These are phyloP conservation scores for Lithophane leautieri DNA, from an alignment of 2,888 invertebrate species.

Conservation along the genomic window DNA sequence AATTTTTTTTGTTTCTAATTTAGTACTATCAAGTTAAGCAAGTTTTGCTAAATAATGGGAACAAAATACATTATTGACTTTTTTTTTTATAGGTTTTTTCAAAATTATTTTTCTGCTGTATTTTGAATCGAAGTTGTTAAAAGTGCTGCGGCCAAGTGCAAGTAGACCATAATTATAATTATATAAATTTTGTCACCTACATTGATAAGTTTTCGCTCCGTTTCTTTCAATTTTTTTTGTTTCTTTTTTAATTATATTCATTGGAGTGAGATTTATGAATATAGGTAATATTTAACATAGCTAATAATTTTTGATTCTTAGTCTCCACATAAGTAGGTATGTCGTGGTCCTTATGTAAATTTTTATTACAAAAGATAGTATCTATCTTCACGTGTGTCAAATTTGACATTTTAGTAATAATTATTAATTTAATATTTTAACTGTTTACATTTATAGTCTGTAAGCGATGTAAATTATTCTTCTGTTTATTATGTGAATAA, in stretches of 20 bases:
- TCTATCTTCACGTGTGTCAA: constrained; percentile 67
- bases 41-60: too few species aligned
- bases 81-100: too few species aligned
- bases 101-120: too few species aligned
- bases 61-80: too few species aligned
- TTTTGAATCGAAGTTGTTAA: too few species aligned
- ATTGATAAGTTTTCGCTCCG: neutral
- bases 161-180: too few species aligned
- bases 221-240: too few species aligned
- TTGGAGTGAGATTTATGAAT: neutral
- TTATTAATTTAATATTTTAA: constrained; percentile 33
- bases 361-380: constrained; percentile 60
- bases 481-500: constrained; percentile 51
- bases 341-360: constrained; percentile 14
- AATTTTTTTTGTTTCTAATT: too few species aligned
- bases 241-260: neutral
- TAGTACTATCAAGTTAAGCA: too few species aligned
- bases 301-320: neutral
- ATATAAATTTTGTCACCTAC: too few species aligned
- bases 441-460: constrained; percentile 27
- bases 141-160: too few species aligned
- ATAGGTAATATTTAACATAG: neutral
- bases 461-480: constrained; percentile 64
- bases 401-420: constrained; percentile 55
- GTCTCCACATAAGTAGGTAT: neutral